A percentile compares a stretch with the other conserved stretches of the same genome.
These are phyloP conservation scores for Myxocyprinus asiaticus DNA, from an alignment of 2,113 vertebrate species.

Conservation along the genomic window DNA sequence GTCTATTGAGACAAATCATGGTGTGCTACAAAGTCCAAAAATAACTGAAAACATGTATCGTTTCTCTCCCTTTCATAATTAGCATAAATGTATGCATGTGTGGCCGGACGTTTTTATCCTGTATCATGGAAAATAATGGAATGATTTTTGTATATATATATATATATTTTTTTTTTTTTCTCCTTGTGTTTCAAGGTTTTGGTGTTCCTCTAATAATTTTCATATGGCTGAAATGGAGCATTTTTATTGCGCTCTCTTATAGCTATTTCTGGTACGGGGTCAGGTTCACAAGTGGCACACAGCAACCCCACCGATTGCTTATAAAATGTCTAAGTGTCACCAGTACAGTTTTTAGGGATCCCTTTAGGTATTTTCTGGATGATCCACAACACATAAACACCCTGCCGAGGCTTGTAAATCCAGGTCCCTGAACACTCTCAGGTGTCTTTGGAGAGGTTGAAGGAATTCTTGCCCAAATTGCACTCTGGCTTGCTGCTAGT, in stretches of 20 bases:
- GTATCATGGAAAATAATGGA: slow-evolving; percentile 4
- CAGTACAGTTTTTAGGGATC: background rate
- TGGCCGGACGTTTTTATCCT: slow-evolving; percentile 6
- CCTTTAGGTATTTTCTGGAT: slow-evolving; percentile 3
- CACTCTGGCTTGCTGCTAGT: no score
- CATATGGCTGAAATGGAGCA: slow-evolving; percentile 40
- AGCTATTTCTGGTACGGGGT: slow-evolving; percentile 29
- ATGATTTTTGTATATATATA: background rate
- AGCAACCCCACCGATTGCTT: slow-evolving; percentile 7
- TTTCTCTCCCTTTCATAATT: background rate
- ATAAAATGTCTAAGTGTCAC: slow-evolving; percentile 36
- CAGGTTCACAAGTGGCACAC: slow-evolving; percentile 29
- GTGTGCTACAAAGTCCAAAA: background rate
- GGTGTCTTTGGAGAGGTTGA: no score
- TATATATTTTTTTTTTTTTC: slow-evolving; percentile 2
- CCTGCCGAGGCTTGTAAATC: no score
- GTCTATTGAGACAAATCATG: background rate
- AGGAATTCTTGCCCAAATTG: no score
- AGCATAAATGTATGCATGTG: slow-evolving; percentile 24
- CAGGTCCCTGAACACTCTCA: no score
- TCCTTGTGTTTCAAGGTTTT: slow-evolving; percentile 41
- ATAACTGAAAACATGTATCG: background rate
- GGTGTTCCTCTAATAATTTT: slow-evolving; percentile 45
- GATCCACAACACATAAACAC: background rate
- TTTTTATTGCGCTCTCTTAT: slow-evolving; percentile 21